A percentile compares a stretch with the other conserved stretches of the same genome.
These are phyloP conservation scores for Maylandia zebra DNA, from an alignment of 2,113 vertebrate species.

Conservation along the genomic window DNA sequence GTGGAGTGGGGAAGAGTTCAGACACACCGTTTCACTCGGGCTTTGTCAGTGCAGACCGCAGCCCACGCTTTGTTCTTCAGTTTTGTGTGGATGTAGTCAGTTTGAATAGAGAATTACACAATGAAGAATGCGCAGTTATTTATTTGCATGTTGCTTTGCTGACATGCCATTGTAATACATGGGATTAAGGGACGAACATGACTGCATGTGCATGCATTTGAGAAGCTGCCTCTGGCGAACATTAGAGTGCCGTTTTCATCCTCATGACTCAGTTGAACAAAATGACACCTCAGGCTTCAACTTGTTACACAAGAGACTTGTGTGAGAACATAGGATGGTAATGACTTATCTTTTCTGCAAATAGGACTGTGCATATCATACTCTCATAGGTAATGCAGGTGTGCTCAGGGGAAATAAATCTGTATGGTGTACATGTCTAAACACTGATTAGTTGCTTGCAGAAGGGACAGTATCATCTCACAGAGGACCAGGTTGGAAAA, in stretches of 20 bases:
- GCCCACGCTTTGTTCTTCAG: constrained; percentile 35
- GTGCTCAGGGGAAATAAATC: background rate
- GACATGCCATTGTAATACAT: background rate
- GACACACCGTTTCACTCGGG: background rate
- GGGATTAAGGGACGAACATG: background rate
- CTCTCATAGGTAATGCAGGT: background rate
- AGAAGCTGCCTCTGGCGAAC: background rate
- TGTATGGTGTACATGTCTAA: background rate
- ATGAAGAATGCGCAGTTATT: background rate
- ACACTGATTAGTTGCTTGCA: background rate
- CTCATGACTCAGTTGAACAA: constrained; percentile 29
- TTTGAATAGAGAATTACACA: background rate
- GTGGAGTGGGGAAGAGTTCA: constrained; percentile 40
- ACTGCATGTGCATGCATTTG: background rate
- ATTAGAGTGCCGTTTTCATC: background rate
- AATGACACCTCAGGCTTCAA: constrained; percentile 24
- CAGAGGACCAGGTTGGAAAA: background rate
- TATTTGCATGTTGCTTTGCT: background rate
- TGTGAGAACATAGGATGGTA: background rate
- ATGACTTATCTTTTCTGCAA: constrained; percentile 20
- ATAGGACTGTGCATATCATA: background rate
- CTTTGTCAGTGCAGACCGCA: background rate
- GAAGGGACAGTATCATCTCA: background rate
- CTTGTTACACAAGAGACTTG: constrained; percentile 23
- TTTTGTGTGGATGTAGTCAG: background rate